Percentiles rank a stretch among this genome's conserved stretches.
Conservation (phyloP, 2,888 invertebrate genomes). For the Drosophila yooni region DNA sequence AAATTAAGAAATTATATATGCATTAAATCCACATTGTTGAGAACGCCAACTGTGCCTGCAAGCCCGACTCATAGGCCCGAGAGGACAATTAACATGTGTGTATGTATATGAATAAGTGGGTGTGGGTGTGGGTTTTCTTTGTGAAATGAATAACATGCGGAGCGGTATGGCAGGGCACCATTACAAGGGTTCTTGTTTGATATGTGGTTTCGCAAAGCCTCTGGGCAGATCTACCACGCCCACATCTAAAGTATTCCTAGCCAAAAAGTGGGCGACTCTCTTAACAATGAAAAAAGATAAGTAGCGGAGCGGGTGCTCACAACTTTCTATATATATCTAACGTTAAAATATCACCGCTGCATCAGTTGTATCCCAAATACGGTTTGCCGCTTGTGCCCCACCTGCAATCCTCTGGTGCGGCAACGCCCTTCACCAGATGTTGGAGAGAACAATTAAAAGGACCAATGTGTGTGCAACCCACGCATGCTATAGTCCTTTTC, state of each 20-base stretch:
- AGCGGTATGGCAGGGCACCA: slow-evolving; percentile 20
- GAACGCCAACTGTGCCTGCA: slow-evolving; percentile 34
- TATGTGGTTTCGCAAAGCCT: slow-evolving; percentile 42
- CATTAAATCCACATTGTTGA: slow-evolving; percentile 67
- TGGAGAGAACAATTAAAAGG: slow-evolving; percentile 67
- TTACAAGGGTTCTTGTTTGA: slow-evolving; percentile 42
- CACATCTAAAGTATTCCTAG: slow-evolving; percentile 24
- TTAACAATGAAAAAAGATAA: slow-evolving; percentile 50
- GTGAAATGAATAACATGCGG: slow-evolving; percentile 42
- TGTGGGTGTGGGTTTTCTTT: slow-evolving; percentile 19
- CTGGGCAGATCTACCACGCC: slow-evolving; percentile 39
- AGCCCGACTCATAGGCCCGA: slow-evolving; percentile 34
- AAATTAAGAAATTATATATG: slow-evolving; percentile 82
- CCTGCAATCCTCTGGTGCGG: slow-evolving; percentile 14
- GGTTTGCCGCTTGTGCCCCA: slow-evolving; percentile 10
- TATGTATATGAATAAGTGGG: slow-evolving; percentile 9
- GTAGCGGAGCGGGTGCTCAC: slow-evolving; percentile 15
- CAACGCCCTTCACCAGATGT: slow-evolving; percentile 47
- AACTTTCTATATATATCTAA: slow-evolving; percentile 32
- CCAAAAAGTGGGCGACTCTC: slow-evolving; percentile 43
- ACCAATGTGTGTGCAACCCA: slow-evolving; percentile 41
- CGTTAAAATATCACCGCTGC: slow-evolving; percentile 30
- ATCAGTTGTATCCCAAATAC: slow-evolving; percentile 27
- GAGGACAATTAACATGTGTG: slow-evolving; percentile 62
- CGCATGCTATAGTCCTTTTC: slow-evolving; percentile 42